phyloP scores from a whole-genome alignment of 2,888 invertebrate species.

The Cataglyphis altisquamis region DNA sequence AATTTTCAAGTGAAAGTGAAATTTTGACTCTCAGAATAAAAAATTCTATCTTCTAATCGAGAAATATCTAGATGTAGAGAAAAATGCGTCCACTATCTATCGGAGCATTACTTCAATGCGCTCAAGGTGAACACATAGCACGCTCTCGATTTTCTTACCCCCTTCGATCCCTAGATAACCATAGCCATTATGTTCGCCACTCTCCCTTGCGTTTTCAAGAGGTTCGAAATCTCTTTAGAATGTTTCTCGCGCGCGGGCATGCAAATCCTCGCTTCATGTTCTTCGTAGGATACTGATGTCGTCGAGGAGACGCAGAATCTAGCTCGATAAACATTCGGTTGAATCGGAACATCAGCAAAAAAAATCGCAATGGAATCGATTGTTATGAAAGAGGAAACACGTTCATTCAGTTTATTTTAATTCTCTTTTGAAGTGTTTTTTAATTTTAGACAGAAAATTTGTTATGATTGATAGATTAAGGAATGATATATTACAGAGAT shows the following conservation, averaged over 20 bases:
- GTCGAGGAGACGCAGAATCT: slow-evolving; percentile 60
- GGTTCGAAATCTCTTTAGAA: slow-evolving; percentile 62
- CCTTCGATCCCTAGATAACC: slow-evolving; percentile 28
- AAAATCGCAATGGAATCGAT: neutral
- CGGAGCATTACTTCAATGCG: neutral
- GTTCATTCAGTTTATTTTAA: neutral
- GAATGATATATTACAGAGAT: neutral
- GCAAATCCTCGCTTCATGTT: slow-evolving; percentile 65
- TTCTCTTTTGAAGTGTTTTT: neutral
- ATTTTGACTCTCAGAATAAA: neutral
- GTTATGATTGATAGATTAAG: neutral
- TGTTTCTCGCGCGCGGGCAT: slow-evolving; percentile 8
- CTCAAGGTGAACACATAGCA: slow-evolving; percentile 17
- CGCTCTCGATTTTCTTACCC: slow-evolving; percentile 34
- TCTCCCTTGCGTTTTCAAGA: slow-evolving; percentile 67
- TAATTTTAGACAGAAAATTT: neutral
- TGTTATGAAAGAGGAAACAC: neutral
- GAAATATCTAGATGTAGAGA: slow-evolving; percentile 6
- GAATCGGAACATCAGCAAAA: neutral
- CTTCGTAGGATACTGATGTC: slow-evolving; percentile 62
- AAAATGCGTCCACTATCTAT: neutral
- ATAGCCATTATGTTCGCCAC: slow-evolving; percentile 64
- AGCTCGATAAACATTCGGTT: slow-evolving; percentile 48
- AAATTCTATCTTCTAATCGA: neutral
- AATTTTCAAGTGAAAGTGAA: neutral